Conservation (phyloP, 2,888 invertebrate species). For the Drosophila borealis region DNA sequence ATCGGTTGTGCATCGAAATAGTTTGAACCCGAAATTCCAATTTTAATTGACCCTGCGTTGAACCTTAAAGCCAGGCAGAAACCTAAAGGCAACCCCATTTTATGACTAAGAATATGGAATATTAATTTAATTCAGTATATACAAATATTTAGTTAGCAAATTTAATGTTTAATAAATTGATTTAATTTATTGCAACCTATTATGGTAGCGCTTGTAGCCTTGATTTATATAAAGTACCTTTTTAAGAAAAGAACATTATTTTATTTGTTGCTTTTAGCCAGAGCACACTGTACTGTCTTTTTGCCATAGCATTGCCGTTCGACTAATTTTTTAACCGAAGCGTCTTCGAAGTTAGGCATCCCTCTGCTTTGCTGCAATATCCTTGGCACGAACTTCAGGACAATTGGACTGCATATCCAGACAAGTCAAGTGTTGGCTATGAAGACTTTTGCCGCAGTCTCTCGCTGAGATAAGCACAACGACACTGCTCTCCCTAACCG, state of each 20-base stretch:
- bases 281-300: neutral
- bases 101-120: too few relatives aligned
- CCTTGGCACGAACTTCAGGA: constrained; percentile 66
- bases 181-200: neutral
- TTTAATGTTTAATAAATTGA: neutral
- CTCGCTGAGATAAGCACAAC: constrained; percentile 8
- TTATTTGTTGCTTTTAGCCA: neutral
- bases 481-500: neutral
- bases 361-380: constrained; percentile 52
- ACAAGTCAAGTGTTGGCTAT: constrained; percentile 37
- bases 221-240: too few relatives aligned
- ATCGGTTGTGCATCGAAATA: too few relatives aligned
- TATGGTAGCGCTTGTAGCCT: too few relatives aligned
- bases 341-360: constrained; percentile 35
- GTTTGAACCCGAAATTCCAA: too few relatives aligned
- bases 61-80: too few relatives aligned
- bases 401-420: constrained; percentile 39
- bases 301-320: constrained; percentile 8
- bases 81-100: too few relatives aligned
- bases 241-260: too few relatives aligned
- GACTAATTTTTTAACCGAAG: constrained; percentile 62
- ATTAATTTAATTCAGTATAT: too few relatives aligned
- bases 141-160: too few relatives aligned
- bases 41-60: too few relatives aligned
- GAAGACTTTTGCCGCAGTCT: constrained; percentile 54